phyloP scores from a whole-genome alignment of 2,113 vertebrate species.

The Panthera leo region DNA sequence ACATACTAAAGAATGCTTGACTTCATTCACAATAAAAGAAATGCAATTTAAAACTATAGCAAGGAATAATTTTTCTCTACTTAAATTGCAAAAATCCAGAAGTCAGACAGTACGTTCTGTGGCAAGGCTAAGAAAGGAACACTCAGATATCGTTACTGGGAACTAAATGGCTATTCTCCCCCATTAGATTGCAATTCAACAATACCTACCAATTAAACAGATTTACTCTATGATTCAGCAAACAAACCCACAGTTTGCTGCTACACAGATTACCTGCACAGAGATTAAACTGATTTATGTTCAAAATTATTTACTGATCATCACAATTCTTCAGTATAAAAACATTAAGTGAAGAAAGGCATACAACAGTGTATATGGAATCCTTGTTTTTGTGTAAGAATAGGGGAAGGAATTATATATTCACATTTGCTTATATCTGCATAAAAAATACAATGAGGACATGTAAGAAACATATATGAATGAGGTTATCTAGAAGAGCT shows the following conservation, averaged over 20 bases:
- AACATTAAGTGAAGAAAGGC: neutral
- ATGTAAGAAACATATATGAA: neutral
- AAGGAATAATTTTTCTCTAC: conserved; percentile 6
- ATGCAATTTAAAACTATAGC: neutral
- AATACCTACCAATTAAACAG: neutral
- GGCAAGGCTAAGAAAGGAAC: neutral
- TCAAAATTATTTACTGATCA: neutral
- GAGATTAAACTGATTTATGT: neutral
- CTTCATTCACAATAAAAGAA: conserved; percentile 5
- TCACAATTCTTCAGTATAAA: neutral
- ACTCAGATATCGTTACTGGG: neutral
- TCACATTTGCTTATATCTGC: neutral
- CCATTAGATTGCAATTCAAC: neutral
- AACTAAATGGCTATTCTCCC: neutral
- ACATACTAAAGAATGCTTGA: conserved; percentile 10
- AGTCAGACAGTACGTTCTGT: neutral
- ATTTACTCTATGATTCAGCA: neutral
- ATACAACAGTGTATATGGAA: neutral
- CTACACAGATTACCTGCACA: neutral
- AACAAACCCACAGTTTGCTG: neutral
- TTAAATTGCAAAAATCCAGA: conserved; percentile 12
- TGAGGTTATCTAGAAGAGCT: neutral
- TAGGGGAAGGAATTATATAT: neutral
- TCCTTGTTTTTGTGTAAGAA: neutral
- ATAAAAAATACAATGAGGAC: neutral